Conservation (phyloP, 64 coral and sea anemone species). For the Pocillopora verrucosa region DNA sequence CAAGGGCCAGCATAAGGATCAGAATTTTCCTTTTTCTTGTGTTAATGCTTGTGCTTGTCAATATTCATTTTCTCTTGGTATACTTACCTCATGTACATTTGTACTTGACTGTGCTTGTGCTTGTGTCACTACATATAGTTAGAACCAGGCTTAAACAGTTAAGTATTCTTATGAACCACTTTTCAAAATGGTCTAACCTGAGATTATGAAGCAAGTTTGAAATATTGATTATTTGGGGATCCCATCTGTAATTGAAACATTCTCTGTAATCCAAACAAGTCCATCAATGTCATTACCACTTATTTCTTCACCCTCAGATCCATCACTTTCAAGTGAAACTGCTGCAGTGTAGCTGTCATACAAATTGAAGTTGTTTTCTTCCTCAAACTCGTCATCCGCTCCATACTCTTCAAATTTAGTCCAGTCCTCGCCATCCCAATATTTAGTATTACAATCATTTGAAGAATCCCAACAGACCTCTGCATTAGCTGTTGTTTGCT, state of each 20-base stretch:
- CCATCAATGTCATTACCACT: constrained; percentile 1
- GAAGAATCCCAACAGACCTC: constrained; percentile 13
- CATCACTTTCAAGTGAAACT: constrained; percentile 17
- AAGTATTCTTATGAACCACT: too few relatives aligned
- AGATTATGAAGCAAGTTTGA: too few relatives aligned
- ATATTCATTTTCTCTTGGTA: too few relatives aligned
- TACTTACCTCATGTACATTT: too few relatives aligned
- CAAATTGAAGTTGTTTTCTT: background rate
- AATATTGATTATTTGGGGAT: background rate
- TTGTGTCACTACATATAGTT: too few relatives aligned
- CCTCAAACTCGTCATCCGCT: background rate
- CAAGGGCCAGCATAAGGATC: too few relatives aligned
- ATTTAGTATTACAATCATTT: constrained; percentile 9
- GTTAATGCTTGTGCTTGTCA: too few relatives aligned
- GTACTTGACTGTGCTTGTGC: too few relatives aligned
- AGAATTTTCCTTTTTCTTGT: too few relatives aligned
- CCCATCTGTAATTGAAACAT: background rate
- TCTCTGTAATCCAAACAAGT: constrained; percentile 32
- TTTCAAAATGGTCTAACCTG: too few relatives aligned
- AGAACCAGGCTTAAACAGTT: too few relatives aligned
- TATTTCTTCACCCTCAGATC: constrained; percentile 1
- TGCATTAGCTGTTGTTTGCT: background rate
- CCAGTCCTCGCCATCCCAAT: constrained; percentile 40
- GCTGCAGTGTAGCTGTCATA: background rate
- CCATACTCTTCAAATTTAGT: constrained; percentile 9